Conservation (phyloP, 1,140 invertebrate species). For the Drosophila asahinai region DNA sequence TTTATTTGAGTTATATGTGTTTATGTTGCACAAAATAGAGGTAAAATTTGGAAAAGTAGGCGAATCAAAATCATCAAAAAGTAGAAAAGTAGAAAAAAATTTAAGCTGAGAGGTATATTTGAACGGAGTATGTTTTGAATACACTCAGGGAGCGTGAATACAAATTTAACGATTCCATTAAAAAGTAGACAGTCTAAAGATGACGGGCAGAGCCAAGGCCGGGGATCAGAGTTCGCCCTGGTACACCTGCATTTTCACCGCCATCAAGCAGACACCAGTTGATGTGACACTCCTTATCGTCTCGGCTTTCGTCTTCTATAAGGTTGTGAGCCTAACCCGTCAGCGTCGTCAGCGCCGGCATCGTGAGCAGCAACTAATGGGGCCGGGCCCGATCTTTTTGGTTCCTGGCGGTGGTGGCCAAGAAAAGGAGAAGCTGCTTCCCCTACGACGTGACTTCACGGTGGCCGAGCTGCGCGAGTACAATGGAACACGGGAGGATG, state of each 20-base stretch:
- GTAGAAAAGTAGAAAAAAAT: background rate
- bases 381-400: background rate
- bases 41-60: background rate
- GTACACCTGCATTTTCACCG: conserved; percentile 47
- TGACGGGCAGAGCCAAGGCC: conserved; percentile 5
- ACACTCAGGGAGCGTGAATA: background rate
- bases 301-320: conserved; percentile 57
- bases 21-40: too few species aligned
- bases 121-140: background rate
- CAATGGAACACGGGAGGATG: conserved; percentile 49
- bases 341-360: conserved; percentile 15
- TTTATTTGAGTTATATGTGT: too few species aligned
- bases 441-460: conserved; percentile 46
- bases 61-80: background rate
- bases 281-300: conserved; percentile 46
- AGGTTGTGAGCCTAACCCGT: conserved; percentile 39
- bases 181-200: background rate
- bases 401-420: background rate
- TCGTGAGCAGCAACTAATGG: background rate
- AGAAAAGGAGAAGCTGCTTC: background rate
- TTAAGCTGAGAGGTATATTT: background rate
- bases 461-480: conserved; percentile 43
- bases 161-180: background rate
- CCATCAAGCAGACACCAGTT: conserved; percentile 35
- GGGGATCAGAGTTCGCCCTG: conserved; percentile 32